Evolutionary conservation across 2,797 vertebrate species (phyloP).

Genomic region (Eulemur mongoz): DNA sequence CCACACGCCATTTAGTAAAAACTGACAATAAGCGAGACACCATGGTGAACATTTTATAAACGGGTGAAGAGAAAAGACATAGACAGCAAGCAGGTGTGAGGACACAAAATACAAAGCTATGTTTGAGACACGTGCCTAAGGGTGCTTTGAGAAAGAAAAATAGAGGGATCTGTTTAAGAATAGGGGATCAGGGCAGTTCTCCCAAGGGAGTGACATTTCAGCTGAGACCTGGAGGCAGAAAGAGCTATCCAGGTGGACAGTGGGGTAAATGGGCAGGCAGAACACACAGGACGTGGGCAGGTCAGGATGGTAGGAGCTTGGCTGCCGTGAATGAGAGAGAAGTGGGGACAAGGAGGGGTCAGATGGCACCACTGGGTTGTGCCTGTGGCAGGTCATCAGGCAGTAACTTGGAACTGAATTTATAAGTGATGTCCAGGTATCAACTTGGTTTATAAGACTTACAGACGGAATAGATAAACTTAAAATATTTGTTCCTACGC

Average conservation of each 20-base stretch:
- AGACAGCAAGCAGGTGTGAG: not conserved
- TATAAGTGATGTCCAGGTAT: not conserved
- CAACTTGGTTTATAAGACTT: not conserved
- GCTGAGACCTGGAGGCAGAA: not conserved
- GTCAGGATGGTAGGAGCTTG: not conserved
- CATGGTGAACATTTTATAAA: not conserved
- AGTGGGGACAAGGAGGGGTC: not conserved
- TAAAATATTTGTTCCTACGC: not conserved
- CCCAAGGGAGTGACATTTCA: not conserved
- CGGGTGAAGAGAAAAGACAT: not conserved
- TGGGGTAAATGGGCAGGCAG: not conserved
- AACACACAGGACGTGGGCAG: not conserved
- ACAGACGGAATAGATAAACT: not conserved
- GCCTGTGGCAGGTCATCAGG: not conserved
- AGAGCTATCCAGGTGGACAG: not conserved
- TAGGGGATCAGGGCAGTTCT: not conserved
- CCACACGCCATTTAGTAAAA: not conserved
- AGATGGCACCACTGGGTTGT: not conserved
- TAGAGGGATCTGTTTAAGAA: not conserved
- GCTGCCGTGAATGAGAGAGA: not conserved
- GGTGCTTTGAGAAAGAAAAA: not conserved
- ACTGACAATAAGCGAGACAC: not conserved
- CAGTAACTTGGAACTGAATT: not conserved
- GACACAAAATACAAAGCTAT: not conserved
- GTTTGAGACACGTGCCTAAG: not conserved